These are phyloP conservation scores for Caenorhabditis japonica DNA, from an alignment of 2,888 invertebrate genomes.

Conservation along the genomic window DNA sequence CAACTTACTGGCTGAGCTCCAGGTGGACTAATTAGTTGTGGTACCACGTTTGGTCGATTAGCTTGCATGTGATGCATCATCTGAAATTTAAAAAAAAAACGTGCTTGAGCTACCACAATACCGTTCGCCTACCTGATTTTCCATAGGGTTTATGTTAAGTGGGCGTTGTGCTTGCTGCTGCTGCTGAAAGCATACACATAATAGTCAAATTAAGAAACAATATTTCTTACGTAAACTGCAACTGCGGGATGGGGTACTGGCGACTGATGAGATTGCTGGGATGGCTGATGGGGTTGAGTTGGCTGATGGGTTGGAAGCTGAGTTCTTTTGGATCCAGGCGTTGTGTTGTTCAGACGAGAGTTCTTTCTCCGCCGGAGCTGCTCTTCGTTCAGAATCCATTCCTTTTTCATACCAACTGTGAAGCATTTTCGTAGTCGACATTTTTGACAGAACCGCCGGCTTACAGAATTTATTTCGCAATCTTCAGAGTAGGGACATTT, in stretches of 20 bases:
- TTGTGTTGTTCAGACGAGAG: constrained; percentile 72
- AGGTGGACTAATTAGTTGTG: constrained; percentile 50
- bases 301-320: constrained; percentile 37
- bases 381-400: constrained; percentile 96
- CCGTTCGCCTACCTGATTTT: constrained; percentile 37
- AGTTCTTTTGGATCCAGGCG: constrained; percentile 33
- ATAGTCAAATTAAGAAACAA: neutral
- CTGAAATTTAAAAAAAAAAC: constrained; percentile 3
- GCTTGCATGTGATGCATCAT: constrained; percentile 48
- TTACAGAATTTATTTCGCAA: constrained; percentile 74
- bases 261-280: constrained; percentile 25
- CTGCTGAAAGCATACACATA: constrained; percentile 16
- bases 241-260: constrained; percentile 47
- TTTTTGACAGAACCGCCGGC: constrained; percentile 89
- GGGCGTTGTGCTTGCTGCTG: constrained; percentile 44
- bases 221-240: constrained; percentile 46
- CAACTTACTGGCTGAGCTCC: constrained; percentile 47
- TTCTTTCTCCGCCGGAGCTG: constrained; percentile 80
- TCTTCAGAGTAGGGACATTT: constrained; percentile 76
- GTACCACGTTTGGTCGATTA: constrained; percentile 37
- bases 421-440: constrained; percentile 94
- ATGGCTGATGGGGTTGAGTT: constrained; percentile 16
- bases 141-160: constrained; percentile 46
- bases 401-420: constrained; percentile 94
- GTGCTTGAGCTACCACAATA: no score